A percentile compares a stretch with the other conserved stretches of the same genome.
Evolutionary conservation across 2,888 invertebrate species (phyloP).

Genomic region (Emmelina monodactyla): DNA sequence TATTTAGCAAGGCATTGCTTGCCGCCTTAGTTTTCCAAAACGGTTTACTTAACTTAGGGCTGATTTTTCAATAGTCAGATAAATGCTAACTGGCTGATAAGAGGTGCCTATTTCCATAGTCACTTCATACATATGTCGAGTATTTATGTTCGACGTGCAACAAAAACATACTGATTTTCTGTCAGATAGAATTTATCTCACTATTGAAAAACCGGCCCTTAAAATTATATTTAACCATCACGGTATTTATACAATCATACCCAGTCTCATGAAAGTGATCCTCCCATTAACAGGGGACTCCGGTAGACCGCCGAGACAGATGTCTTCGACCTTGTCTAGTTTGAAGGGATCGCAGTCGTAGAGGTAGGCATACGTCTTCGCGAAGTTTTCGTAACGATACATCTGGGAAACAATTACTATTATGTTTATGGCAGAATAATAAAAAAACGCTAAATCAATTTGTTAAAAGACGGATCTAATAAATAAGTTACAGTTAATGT

Average conservation of each 20-base stretch:
- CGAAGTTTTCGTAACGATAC: constrained; percentile 27
- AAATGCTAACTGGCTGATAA: too few species aligned
- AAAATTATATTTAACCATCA: too few species aligned
- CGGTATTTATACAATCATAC: constrained; percentile 16
- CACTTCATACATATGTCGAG: too few species aligned
- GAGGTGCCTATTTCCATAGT: too few species aligned
- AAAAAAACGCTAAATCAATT: neutral
- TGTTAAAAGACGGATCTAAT: neutral
- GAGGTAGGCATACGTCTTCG: constrained; percentile 20
- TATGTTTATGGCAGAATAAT: neutral
- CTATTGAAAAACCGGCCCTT: too few species aligned
- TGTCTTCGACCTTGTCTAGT: constrained; percentile 20
- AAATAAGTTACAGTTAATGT: neutral
- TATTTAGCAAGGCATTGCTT: too few species aligned
- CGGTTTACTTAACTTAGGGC: too few species aligned
- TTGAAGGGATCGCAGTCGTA: constrained; percentile 25
- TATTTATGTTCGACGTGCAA: too few species aligned
- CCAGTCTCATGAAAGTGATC: constrained; percentile 20
- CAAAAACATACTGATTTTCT: too few species aligned
- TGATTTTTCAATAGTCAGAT: too few species aligned
- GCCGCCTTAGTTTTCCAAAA: too few species aligned
- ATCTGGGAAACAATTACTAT: constrained; percentile 17
- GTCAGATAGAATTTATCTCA: too few species aligned
- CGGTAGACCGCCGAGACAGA: constrained; percentile 23
- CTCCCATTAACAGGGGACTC: constrained; percentile 25